These are phyloP conservation scores for Austrofundulus limnaeus DNA, from an alignment of 2,113 vertebrate species.

Conservation along the genomic window DNA sequence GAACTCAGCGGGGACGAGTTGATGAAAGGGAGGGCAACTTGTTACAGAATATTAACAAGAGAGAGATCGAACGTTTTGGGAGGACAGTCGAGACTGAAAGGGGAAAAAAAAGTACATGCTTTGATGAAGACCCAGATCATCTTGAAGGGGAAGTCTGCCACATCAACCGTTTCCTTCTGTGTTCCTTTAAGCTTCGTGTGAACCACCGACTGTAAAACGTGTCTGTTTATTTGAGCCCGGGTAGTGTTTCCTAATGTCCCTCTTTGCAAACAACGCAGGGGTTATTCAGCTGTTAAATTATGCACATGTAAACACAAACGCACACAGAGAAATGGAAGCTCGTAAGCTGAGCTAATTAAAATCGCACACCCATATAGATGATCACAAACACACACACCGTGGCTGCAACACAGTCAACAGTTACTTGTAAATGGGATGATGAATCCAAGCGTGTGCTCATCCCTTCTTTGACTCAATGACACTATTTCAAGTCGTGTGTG, in stretches of 20 bases:
- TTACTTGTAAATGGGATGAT: conserved; percentile 15
- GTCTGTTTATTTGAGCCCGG: conserved; percentile 6
- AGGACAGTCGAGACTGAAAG: conserved; percentile 17
- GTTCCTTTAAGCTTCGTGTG: conserved; percentile 22
- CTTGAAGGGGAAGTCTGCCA: conserved; percentile 44
- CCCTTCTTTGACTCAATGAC: conserved; percentile 28
- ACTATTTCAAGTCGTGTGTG: conserved; percentile 47
- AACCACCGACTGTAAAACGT: conserved; percentile 26
- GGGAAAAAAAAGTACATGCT: too few species aligned
- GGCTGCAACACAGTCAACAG: neutral
- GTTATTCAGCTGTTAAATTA: conserved; percentile 54
- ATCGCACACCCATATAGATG: conserved; percentile 6
- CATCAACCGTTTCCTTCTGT: conserved; percentile 47
- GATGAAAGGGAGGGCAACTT: conserved; percentile 4
- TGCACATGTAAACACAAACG: conserved; percentile 39
- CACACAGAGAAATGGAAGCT: neutral
- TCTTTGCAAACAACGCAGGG: conserved; percentile 32
- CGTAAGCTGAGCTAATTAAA: conserved; percentile 14
- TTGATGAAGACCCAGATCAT: too few species aligned
- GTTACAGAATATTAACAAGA: conserved; percentile 43
- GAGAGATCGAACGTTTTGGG: conserved; percentile 9
- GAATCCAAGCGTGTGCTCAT: conserved; percentile 16
- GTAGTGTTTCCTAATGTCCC: conserved; percentile 13
- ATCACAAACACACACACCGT: conserved; percentile 2
- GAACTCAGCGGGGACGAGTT: conserved; percentile 18